Base-by-base conservation (phyloP, 1,140 invertebrate species). In the Hyles vespertilio region DNA sequence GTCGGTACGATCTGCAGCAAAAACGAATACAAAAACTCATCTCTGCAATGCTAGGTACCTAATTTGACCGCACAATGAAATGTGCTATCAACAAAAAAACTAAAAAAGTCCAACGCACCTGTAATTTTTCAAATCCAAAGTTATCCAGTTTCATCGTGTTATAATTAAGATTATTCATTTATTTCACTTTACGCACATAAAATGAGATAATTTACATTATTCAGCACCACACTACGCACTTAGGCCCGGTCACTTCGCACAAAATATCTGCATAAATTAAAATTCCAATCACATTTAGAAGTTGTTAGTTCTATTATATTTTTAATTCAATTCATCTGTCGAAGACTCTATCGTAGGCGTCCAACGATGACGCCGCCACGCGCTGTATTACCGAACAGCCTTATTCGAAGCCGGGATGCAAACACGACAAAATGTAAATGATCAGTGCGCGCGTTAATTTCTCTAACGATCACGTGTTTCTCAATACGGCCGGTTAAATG, bases 61-160 rank as follows among this genome's bases (percentile, higher is more conserved):
- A 40, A 40, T 5, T 5, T 40, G 36, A 5, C 36, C 4, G 36
- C 8, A 40, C 36, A 40, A 5, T 40, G 36, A 8, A 40, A 40
- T 40, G 22, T 22, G 22, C 22, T 22, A 5, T 11, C 46, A 51
- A 54, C 36, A 55, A 63, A 51, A 47, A 59, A 57, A 61, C 59
- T 55, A 60, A 60, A 65, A 44, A 53, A 81, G n/a, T 36, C 7
- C 22, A 22, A 50, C 55, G 12, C 44, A 65, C 85, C 83, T 84
- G 81, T 61, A 86, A 69, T 66, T 85, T 84, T 68, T 88, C 81
- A 65, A 84, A 86, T 77, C 81, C 83, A 74, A 80, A 77, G 64
- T 88, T 88, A 79, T 88, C 85, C 72, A 88, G 65, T 78, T 86
- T 88, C 85, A 88, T 88, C 32, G 52, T 61, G 51, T 54, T 45